Evolutionary conservation across 2,797 vertebrate species (phyloP), one percentile per base, ranked within the genome.

Genomic region (Carapus acus): DNA sequence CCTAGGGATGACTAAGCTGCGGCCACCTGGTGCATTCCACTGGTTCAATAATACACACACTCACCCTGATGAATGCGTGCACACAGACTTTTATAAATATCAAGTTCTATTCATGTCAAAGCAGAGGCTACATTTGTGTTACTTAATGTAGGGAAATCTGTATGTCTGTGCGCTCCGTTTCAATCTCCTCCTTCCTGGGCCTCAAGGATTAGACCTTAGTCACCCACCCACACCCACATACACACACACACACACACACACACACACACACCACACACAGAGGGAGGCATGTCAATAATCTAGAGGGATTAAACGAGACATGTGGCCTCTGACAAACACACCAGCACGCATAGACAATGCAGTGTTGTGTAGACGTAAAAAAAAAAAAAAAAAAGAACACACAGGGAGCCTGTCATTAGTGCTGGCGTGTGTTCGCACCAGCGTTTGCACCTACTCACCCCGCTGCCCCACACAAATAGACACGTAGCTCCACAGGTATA

Each of bases 261-360:
- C n/a, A n/a, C n/a, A n/a, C n/a, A n/a, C n/a, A n/a, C n/a, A n/a
- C n/a, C n/a, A n/a, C n/a, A n/a, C n/a, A n/a, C n/a, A n/a, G n/a
- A n/a, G n/a, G n/a, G 75, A 79, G 76, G 82, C 81, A 85, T 86
- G 83, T 78, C 84, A 83, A 78, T 77, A 85, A 87, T 86, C 78
- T 83, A 60, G 61, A 39, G 67, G 76, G 80, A 85, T 82, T 85
- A 83, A 67, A 74, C 50, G 55, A 51, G 47, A 73, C 67, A 58
- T 61, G 50, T 62, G 60, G 58, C 38, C 49, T 47, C 61, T 59
- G 51, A 69, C 50, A 76, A 65, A 66, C 67, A 47, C 24, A 46
- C 45, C 24, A 40, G 70, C 64, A 82, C n/a, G n/a, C n/a, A n/a
- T n/a, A n/a, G n/a, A n/a, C 77, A 73, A 70, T 75, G 27, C 68